phyloP scores from a whole-genome alignment of 1,140 invertebrate species.

The Meloidogyne hapla region DNA sequence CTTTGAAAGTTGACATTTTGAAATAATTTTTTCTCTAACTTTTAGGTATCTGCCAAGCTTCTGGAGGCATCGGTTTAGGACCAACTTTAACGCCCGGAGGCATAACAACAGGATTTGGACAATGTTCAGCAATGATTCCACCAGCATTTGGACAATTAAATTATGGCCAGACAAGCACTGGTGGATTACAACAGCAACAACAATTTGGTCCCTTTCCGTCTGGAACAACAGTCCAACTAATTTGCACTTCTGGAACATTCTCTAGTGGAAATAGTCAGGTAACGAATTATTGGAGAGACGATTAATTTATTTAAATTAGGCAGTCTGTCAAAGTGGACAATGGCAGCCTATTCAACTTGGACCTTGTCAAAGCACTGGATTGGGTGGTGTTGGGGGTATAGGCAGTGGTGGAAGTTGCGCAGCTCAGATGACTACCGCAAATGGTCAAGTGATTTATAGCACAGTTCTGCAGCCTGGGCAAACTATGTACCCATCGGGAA shows the following conservation, averaged over 20 bases:
- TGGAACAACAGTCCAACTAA: constrained; percentile 20
- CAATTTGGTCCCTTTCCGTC: constrained; percentile 9
- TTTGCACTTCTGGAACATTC: not conserved
- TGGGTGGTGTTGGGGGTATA: not conserved
- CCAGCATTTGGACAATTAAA: not conserved
- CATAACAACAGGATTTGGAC: not conserved
- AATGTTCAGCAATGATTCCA: not conserved
- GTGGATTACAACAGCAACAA: constrained; percentile 4
- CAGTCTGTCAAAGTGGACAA: constrained; percentile 2
- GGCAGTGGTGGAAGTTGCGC: not conserved
- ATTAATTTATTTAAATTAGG: not conserved
- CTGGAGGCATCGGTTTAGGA: not conserved
- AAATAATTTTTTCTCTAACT: not conserved
- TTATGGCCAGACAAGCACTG: not conserved
- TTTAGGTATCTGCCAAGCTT: constrained; percentile 16
- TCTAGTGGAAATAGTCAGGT: not conserved
- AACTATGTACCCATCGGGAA: constrained; percentile 6
- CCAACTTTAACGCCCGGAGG: not conserved
- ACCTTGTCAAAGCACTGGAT: constrained; percentile 5
- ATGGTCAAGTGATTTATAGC: constrained; percentile 12
- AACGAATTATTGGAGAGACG: too few relatives aligned
- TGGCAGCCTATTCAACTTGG: constrained; percentile 13
- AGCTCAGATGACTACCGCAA: not conserved
- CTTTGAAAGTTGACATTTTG: not conserved
- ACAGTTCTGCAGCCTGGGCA: constrained; percentile 1